Conservation (phyloP, 2,888 invertebrate genomes). For the Lapara coniferarum region DNA sequence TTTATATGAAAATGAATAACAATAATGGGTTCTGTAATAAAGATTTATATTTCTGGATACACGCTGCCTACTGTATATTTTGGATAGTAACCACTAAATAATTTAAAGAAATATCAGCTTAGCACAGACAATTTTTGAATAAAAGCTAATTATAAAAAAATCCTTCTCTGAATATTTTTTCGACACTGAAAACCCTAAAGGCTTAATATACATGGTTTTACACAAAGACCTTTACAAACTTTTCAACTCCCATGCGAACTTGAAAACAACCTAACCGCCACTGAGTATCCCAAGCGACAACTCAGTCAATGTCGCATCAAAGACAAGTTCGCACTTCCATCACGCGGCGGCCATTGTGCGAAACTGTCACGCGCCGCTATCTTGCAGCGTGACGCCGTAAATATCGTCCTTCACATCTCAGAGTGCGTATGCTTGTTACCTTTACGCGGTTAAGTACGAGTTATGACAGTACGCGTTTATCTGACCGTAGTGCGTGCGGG, state of each 20-base stretch:
- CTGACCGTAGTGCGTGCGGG: conserved; percentile 1
- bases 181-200: too few species aligned
- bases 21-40: background rate
- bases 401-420: conserved; percentile 39
- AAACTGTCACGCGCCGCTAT: conserved; percentile 13
- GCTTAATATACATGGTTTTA: too few species aligned
- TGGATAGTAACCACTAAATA: too few species aligned
- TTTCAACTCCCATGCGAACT: too few species aligned
- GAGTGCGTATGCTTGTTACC: conserved; percentile 54
- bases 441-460: conserved; percentile 42
- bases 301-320: conserved; percentile 9
- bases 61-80: too few species aligned
- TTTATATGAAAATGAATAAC: background rate
- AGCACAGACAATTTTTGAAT: too few species aligned
- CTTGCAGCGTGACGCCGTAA: conserved; percentile 34
- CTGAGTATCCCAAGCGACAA: background rate
- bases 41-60: too few species aligned
- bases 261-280: background rate
- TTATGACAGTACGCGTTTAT: conserved; percentile 33
- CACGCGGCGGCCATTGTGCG: conserved; percentile 1
- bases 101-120: background rate
- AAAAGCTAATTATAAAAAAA: too few species aligned
- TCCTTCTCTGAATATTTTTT: too few species aligned
- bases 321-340: conserved; percentile 14
- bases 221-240: too few species aligned